Conservation (phyloP, 2,888 invertebrate species). For the Acrobasis suavella region DNA sequence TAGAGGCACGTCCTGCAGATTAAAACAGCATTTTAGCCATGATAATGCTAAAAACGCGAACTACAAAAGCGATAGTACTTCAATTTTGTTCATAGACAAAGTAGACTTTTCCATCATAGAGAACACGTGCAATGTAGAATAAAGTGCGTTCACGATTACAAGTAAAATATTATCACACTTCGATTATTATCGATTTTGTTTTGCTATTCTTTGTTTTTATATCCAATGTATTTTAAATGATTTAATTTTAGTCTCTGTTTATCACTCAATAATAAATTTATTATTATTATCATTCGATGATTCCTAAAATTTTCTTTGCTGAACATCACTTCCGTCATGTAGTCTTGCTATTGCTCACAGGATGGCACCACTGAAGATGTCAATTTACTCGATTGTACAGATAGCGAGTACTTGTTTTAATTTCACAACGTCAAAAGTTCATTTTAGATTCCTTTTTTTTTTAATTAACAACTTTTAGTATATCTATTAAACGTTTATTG, state of each 20-base stretch:
- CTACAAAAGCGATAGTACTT: conserved; percentile 76
- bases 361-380: conserved; percentile 3
- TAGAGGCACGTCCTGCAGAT: conserved; percentile 71
- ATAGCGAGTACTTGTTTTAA: too few relatives aligned
- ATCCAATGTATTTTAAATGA: too few relatives aligned
- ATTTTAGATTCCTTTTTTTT: too few relatives aligned
- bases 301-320: too few relatives aligned
- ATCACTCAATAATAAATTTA: too few relatives aligned
- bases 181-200: background rate
- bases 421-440: too few relatives aligned
- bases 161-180: background rate
- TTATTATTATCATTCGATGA: too few relatives aligned
- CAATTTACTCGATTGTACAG: too few relatives aligned
- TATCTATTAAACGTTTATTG: too few relatives aligned
- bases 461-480: too few relatives aligned
- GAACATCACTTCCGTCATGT: too few relatives aligned
- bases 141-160: conserved; percentile 46
- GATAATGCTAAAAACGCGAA: conserved; percentile 75
- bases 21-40: conserved; percentile 73
- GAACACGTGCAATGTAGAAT: conserved; percentile 67
- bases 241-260: too few relatives aligned
- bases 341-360: background rate
- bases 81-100: conserved; percentile 71
- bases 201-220: background rate
- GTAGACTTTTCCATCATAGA: conserved; percentile 51